Evolutionary conservation across 2,113 vertebrate genomes (phyloP).

Genomic region (Nipponia nippon): DNA sequence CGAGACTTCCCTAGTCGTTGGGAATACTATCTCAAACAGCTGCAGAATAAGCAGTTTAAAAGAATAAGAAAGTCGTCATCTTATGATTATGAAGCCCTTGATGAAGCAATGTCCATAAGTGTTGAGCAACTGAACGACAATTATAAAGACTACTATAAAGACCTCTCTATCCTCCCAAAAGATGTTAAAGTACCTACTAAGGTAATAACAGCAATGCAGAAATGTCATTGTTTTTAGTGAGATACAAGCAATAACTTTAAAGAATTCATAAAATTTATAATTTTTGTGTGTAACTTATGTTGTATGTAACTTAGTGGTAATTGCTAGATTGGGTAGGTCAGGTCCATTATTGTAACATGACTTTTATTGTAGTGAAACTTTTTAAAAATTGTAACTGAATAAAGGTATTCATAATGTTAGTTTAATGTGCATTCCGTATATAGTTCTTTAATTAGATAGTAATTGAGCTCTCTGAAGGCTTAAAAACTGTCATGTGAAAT

Average conservation of each 20-base stretch:
- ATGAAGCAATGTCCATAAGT: constrained; percentile 97
- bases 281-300: background rate
- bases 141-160: constrained; percentile 84
- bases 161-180: constrained; percentile 89
- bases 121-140: constrained; percentile 87
- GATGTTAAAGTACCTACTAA: constrained; percentile 92
- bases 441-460: background rate
- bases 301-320: background rate
- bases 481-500: background rate
- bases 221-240: background rate
- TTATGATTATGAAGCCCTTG: constrained; percentile 95
- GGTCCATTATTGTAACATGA: background rate
- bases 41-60: constrained; percentile 91
- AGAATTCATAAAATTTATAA: background rate
- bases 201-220: constrained; percentile 70
- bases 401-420: background rate
- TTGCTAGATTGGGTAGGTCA: background rate
- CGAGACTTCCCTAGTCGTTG: constrained; percentile 92
- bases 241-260: background rate
- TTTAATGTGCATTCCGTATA: background rate
- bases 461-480: background rate
- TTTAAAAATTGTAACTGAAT: background rate
- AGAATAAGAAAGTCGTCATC: constrained; percentile 94
- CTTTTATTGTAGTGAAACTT: background rate
- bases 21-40: constrained; percentile 91